A percentile compares a stretch with the other conserved stretches of the same genome.
Conservation (phyloP, 2,888 invertebrate species). For the Bedellia somnulentella region DNA sequence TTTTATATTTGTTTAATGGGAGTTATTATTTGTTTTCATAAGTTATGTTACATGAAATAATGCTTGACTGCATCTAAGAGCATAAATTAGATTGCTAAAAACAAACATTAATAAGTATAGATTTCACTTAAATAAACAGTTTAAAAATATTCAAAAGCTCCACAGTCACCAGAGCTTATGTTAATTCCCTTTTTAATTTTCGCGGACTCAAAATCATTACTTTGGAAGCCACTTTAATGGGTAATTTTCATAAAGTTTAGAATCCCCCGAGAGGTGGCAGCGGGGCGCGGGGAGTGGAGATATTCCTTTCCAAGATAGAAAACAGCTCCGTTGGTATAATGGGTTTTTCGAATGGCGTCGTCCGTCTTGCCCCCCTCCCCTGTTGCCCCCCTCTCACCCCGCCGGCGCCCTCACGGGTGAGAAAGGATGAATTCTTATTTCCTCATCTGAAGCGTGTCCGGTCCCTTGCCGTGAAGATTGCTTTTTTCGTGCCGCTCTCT, state of each 20-base stretch:
- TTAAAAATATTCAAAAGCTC: too few relatives aligned
- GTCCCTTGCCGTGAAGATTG: conserved; percentile 54
- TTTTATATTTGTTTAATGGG: not conserved
- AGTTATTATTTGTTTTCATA: too few relatives aligned
- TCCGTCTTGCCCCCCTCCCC: conserved; percentile 62
- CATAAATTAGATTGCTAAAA: too few relatives aligned
- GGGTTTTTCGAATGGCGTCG: conserved; percentile 73
- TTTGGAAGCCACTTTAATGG: conserved; percentile 61
- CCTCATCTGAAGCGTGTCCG: conserved; percentile 55
- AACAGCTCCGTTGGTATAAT: conserved; percentile 70
- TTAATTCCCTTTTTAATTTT: conserved; percentile 58
- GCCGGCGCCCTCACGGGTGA: conserved; percentile 32
- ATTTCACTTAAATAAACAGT: too few relatives aligned
- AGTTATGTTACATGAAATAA: too few relatives aligned
- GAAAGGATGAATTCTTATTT: conserved; percentile 63
- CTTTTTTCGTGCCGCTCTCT: conserved; percentile 51
- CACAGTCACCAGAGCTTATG: not conserved
- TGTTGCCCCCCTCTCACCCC: conserved; percentile 17
- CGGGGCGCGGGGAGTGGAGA: conserved; percentile 20
- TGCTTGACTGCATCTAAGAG: too few relatives aligned
- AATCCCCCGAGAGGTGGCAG: conserved; percentile 29
- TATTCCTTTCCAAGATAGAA: conserved; percentile 57
- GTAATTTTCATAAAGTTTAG: conserved; percentile 59
- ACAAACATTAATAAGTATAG: too few relatives aligned
- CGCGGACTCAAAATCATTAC: conserved; percentile 55